Evolutionary conservation across 2,888 invertebrate genomes (phyloP), one percentile per base, ranked within the genome.

Genomic region (Lepetodrilus schrolli): DNA sequence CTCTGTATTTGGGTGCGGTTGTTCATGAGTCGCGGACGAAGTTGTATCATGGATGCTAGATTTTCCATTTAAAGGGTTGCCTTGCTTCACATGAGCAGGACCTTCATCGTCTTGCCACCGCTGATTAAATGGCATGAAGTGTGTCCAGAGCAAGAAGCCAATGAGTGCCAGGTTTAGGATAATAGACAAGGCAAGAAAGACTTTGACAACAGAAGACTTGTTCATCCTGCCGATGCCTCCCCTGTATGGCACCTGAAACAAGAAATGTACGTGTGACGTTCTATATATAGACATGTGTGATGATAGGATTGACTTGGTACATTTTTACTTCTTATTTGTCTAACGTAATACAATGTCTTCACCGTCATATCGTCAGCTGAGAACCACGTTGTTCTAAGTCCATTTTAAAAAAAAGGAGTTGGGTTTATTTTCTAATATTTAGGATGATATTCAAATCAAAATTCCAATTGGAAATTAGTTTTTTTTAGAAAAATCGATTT

Each of bases 81-180:
- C 30, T 2, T 13, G 43, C 5, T 43, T 43, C 1, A 17, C 17
- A 17, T 43, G 43, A 17, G 43, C 13, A 13, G 17, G n/a, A 17
- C 17, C n/a, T 43, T 43, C 3, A 17, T 43, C 43, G 17, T 43
- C n/a, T 17, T 43, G 13, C 17, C n/a, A 43, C 43, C 43, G 17
- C 13, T 43, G 17, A 17, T 43, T 17, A 17, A 58, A 58, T 0
- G 58, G 58, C 30, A 58, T 30, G 5, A 58, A 58, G 23, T 30
- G 58, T 30, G 58, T 58, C 70, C 70, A 70, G 36, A 70, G 10
- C 23, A 70, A 34, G 37, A 70, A 48, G 23, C 23, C 70, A 50
- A 70, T n/a, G 4, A 70, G 50, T 10, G 49, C 50, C 13, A 70
- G 21, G 50, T 70, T 70, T n/a, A 38, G 37, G 3, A 70, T 1